Base-by-base conservation (phyloP, 2,888 invertebrate species). In the Hypercompe scribonia region DNA sequence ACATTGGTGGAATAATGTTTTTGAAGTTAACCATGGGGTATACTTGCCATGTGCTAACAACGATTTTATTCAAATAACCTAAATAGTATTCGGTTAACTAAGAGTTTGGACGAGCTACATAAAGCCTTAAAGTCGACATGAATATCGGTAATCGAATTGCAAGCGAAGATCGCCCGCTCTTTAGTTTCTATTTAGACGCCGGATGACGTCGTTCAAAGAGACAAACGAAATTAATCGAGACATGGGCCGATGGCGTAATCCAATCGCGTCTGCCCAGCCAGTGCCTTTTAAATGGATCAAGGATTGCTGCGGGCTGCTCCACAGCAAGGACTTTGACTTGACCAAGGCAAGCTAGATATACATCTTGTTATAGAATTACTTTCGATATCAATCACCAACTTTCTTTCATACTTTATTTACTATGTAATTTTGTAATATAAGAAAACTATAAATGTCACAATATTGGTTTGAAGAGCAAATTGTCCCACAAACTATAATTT, bases 221-320 rank as follows among this genome's bases (percentile, higher is more conserved):
- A 93, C 93, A 94, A 94, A 95, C 93, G 92, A 95, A 93, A 93
- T 94, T 95, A 95, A 94, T 95, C 92, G 91, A 86, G 91, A 90
- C 92, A 93, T 94, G 90, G 91, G 90, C 91, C 90, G 90, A 89
- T 89, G 74, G 72, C 73, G 87, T 94, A 95, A 94, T 93, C 91
- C 90, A 94, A 95, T 95, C 89, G 83, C 78, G 82, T 82, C 85
- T 77, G 81, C 82, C 86, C 84, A 63, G 80, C 86, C 85, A 80
- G 74, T 82, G 89, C 90, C 92, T 92, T 91, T 90, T 90, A 90
- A 90, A 90, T 85, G 85, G 87, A 86, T 86, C 85, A 86, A 77
- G 78, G 67, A 72, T 75, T 73, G 77, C 84, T 75, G 77, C 78
- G 78, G 78, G 80, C 82, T 68, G 75, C 76, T 69, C 77, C 75